Percentiles rank a stretch among this genome's conserved stretches.
Evolutionary conservation across 2,797 vertebrate genomes (phyloP).

Genomic region (Poecilia gillii): DNA sequence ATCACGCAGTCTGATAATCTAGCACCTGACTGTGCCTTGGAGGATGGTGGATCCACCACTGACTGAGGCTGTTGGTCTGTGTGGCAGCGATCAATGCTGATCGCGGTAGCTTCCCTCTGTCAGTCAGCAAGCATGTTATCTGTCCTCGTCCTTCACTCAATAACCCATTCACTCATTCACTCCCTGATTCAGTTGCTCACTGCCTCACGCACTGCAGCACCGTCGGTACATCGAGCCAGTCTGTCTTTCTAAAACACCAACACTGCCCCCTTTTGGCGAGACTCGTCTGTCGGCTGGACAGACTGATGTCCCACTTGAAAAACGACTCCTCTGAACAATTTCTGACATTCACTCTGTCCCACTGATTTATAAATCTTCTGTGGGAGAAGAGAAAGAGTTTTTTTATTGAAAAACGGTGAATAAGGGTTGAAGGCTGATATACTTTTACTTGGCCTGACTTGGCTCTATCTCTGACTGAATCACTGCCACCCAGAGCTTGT

Average conservation of each 20-base stretch:
- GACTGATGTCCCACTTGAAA: slow-evolving; percentile 67
- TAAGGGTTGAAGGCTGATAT: slow-evolving; percentile 74
- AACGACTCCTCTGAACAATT: slow-evolving; percentile 65
- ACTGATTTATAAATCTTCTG: slow-evolving; percentile 78
- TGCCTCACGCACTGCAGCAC: slow-evolving; percentile 68
- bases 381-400: slow-evolving; percentile 46
- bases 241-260: slow-evolving; percentile 73
- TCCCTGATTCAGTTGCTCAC: slow-evolving; percentile 54
- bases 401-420: slow-evolving; percentile 42
- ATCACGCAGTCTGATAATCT: slow-evolving; percentile 66
- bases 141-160: slow-evolving; percentile 65
- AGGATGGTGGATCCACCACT: slow-evolving; percentile 56
- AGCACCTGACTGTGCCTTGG: slow-evolving; percentile 53
- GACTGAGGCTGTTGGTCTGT: slow-evolving; percentile 61
- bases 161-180: slow-evolving; percentile 72
- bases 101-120: slow-evolving; percentile 79
- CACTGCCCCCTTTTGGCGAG: slow-evolving; percentile 84
- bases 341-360: slow-evolving; percentile 67
- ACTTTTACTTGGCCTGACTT: slow-evolving; percentile 73
- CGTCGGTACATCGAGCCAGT: slow-evolving; percentile 30
- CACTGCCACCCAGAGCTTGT: slow-evolving; percentile 79
- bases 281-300: slow-evolving; percentile 49
- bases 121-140: slow-evolving; percentile 76
- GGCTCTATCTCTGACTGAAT: slow-evolving; percentile 72
- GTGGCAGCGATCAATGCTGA: slow-evolving; percentile 74